A percentile compares a stretch with the other conserved stretches of the same genome.
Evolutionary conservation across 2,113 vertebrate genomes (phyloP).

Genomic region (Prunella fulvescens): DNA sequence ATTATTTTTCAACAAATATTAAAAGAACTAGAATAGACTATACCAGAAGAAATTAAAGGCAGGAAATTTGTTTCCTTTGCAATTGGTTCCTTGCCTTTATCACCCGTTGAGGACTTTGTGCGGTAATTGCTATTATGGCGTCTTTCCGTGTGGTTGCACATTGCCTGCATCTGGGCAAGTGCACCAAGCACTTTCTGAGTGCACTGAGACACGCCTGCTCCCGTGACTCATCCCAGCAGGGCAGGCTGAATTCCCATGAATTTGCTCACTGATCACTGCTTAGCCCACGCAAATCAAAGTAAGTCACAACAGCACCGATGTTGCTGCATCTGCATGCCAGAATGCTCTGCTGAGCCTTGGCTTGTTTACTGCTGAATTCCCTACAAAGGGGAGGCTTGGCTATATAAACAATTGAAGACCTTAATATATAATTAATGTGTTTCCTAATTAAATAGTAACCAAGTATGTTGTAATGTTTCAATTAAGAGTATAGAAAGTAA

Average conservation of each 20-base stretch:
- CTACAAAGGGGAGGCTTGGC: not conserved
- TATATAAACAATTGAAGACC: conserved; percentile 14
- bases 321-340: not conserved
- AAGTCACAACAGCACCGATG: not conserved
- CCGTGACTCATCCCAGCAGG: not conserved
- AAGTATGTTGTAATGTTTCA: conserved; percentile 27
- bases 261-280: not conserved
- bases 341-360: conserved; percentile 29
- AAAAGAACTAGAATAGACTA: not conserved
- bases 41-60: not conserved
- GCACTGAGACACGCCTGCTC: not conserved
- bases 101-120: not conserved
- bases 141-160: not conserved
- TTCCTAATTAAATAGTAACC: conserved; percentile 56
- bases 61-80: not conserved
- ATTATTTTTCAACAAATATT: not conserved
- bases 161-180: not conserved
- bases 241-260: not conserved
- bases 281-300: not conserved
- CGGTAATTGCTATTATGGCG: not conserved
- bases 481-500: conserved; percentile 46
- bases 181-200: not conserved
- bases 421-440: conserved; percentile 37
- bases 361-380: conserved; percentile 18
- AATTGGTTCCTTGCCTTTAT: not conserved